Evolutionary conservation across 2,797 vertebrate species (phyloP), one percentile per base, ranked within the genome.

Genomic region (Crax fasciolata): DNA sequence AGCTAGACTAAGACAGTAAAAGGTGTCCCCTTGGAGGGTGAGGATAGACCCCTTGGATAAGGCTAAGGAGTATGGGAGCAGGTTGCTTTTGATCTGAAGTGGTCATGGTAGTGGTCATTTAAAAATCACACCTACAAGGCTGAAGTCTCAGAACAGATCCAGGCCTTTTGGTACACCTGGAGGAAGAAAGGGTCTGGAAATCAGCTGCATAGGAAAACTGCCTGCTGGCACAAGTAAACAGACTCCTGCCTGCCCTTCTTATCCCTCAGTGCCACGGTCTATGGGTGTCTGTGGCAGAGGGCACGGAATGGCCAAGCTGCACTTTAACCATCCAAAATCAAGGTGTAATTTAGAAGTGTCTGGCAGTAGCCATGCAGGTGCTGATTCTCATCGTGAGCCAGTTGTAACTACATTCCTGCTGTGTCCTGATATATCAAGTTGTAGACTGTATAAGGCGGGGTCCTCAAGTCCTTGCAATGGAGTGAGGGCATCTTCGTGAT

Each of bases 181-280:
- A 83, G 49, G 28, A 71, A 77, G 38, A 91, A 93, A 71, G 10
- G 9, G 25, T 5, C 23, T 49, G 41, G 28, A 87, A 89, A 87
- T 16, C 27, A 85, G 23, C 54, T 89, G 39, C 30, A 54, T 1
- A 46, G 44, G 44, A 87, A 38, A 80, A 12, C 18, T 73, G 16
- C n/a, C 52, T 61, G 14, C 13, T 89, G 73, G 46, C 18, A n/a
- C 12, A 62, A 62, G 13, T 16, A 11, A 30, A 24, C 27, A 82
- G 66, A 7, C 3, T 70, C 10, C 57, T 63, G 35, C 21, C 18
- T 63, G 25, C 17, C 28, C 35, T 84, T 65, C 57, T 44, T 78
- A 39, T 11, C 5, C 3, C 24, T 57, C 21, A 14, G n/a, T 24
- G 35, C 5, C 1, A 6, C 0, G 24, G 8, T 35, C 5, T 21